Percentiles rank a stretch among this genome's conserved stretches.
phyloP scores from a whole-genome alignment of 2,888 invertebrate species.

The Aplocera efformata region DNA sequence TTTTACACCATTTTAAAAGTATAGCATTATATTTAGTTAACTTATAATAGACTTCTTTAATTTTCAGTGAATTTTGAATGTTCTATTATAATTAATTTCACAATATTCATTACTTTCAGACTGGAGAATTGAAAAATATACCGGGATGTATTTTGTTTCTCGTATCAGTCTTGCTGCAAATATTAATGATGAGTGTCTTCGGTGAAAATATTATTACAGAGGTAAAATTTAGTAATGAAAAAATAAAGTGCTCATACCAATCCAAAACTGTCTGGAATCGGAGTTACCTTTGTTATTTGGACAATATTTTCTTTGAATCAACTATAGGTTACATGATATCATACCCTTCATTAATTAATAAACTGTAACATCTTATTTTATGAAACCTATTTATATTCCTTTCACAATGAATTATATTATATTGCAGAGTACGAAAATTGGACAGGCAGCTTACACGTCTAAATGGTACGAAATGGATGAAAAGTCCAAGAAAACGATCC shows the following conservation, averaged over 20 bases:
- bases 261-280: no score
- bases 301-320: no score
- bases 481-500: constrained; percentile 48
- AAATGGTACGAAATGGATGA: constrained; percentile 59
- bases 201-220: constrained; percentile 59
- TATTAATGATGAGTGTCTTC: constrained; percentile 61
- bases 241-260: no score
- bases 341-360: constrained; percentile 8
- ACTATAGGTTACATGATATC: no score
- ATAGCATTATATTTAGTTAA: no score
- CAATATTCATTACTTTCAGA: constrained; percentile 34
- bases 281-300: no score
- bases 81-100: no score
- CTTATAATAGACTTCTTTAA: no score
- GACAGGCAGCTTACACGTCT: constrained; percentile 51
- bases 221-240: no score
- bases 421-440: constrained; percentile 52
- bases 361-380: not conserved
- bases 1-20: no score
- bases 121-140: constrained; percentile 42
- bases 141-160: constrained; percentile 55
- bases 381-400: constrained; percentile 1
- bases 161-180: constrained; percentile 52
- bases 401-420: constrained; percentile 11
- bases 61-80: no score